Evolutionary conservation across 2,797 vertebrate species (phyloP), one percentile per base, ranked within the genome.

Genomic region (Morus bassanus): DNA sequence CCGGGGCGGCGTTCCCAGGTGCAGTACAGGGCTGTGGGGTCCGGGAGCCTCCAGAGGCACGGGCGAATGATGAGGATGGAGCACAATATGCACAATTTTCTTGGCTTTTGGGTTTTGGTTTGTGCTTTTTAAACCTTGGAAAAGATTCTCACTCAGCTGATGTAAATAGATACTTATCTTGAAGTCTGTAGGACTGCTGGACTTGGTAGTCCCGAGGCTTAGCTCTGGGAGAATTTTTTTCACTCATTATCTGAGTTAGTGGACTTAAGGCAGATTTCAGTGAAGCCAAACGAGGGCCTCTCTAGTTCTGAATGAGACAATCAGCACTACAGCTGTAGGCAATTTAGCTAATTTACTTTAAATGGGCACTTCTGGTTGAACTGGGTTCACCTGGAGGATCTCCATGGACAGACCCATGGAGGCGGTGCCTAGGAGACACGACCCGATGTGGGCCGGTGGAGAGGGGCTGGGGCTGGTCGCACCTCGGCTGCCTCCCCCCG

Each of bases 401-500:
- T 33, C 60, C 7, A 3, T 33, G 60, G 54, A 6, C 0, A 2
- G 35, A 15, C 30, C 45, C 8, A 1, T 24, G 75, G 53, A 35
- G 23, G 33, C 75, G 0, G 0, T 57, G 57, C 51, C 37, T 11
- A 6, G 33, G 45, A 53, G 51, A 8, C 25, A 3, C 0, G 2
- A 41, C 51, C 45, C 0, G 2, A 27, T 46, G 76, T 4, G 10
- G 39, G 46, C 2, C 3, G 35, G 30, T 2, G 1, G 17, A 15
- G 65, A 45, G 56, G 61, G 53, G 18, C 35, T 43, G 41, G 31
- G 33, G 64, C 48, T 2, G 1, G 2, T 43, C 35, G 53, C 48
- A 24, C n/a, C 67, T 64, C 0, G 0, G 68, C 63, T 53, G 31
- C 24, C 41, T 64, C 48, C 48, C 22, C 8, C 2, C 0, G 1